phyloP scores from a whole-genome alignment of 1,140 invertebrate genomes.

The Melanaphis sacchari region DNA sequence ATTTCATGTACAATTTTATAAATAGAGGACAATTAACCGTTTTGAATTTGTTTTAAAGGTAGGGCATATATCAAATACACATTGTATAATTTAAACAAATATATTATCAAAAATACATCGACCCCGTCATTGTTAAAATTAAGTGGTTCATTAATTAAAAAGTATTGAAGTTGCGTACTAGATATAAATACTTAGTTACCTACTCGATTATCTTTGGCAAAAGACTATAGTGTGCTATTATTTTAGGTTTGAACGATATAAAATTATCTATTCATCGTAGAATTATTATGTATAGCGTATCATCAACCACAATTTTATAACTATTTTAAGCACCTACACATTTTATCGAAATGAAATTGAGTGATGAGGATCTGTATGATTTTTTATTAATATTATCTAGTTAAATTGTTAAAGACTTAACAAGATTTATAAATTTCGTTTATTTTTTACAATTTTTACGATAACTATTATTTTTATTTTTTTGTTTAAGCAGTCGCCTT shows the following conservation, averaged over 20 bases:
- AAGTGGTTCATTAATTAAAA: not conserved
- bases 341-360: too few relatives aligned
- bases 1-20: not conserved
- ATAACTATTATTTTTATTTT: too few relatives aligned
- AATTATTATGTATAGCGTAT: not conserved
- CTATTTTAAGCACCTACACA: too few relatives aligned
- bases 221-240: not conserved
- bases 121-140: not conserved
- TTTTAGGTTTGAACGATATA: not conserved
- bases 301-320: not conserved
- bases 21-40: not conserved
- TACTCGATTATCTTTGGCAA: not conserved
- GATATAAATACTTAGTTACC: too few relatives aligned
- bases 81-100: not conserved
- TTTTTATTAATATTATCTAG: not conserved
- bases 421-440: not conserved
- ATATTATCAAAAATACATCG: not conserved
- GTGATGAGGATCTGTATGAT: too few relatives aligned
- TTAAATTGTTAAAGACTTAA: not conserved
- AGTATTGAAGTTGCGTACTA: not conserved
- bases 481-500: too few relatives aligned
- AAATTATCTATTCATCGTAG: not conserved
- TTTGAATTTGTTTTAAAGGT: not conserved
- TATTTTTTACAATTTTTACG: not conserved
- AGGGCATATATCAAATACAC: conserved; percentile 3